A percentile compares a stretch with the other conserved stretches of the same genome.
phyloP scores from a whole-genome alignment of 1,140 invertebrate species.

The Euura lappo region DNA sequence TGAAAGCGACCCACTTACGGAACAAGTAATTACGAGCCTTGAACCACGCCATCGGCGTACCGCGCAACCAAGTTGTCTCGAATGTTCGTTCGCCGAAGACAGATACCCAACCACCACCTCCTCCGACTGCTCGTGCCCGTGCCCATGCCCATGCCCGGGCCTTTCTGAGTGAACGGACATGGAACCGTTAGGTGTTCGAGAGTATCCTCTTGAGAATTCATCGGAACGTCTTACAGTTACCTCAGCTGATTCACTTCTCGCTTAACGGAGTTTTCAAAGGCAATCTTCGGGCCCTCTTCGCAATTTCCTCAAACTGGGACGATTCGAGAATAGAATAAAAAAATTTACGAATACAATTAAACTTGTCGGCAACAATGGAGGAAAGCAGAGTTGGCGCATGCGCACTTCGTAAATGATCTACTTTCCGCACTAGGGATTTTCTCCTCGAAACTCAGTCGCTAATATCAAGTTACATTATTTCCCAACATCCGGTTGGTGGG shows the following conservation, averaged over 20 bases:
- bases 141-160: background rate
- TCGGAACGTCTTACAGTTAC: constrained; percentile 6
- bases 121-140: background rate
- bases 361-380: too few species aligned
- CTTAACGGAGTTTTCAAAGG: background rate
- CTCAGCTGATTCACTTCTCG: constrained; percentile 3
- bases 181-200: background rate
- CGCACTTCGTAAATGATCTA: too few species aligned
- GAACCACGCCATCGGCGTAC: background rate
- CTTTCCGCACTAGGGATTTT: too few species aligned
- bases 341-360: too few species aligned
- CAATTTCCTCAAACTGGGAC: too few species aligned
- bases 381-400: too few species aligned
- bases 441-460: too few species aligned
- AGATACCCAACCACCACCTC: too few species aligned
- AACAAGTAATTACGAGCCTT: constrained; percentile 3
- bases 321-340: too few species aligned
- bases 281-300: background rate
- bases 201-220: background rate
- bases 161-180: background rate
- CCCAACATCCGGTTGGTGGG: too few species aligned
- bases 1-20: constrained; percentile 1
- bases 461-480: too few species aligned
- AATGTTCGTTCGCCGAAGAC: background rate
- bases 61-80: background rate